phyloP scores from a whole-genome alignment of 2,797 vertebrate genomes.

The Gambusia yucatana region DNA sequence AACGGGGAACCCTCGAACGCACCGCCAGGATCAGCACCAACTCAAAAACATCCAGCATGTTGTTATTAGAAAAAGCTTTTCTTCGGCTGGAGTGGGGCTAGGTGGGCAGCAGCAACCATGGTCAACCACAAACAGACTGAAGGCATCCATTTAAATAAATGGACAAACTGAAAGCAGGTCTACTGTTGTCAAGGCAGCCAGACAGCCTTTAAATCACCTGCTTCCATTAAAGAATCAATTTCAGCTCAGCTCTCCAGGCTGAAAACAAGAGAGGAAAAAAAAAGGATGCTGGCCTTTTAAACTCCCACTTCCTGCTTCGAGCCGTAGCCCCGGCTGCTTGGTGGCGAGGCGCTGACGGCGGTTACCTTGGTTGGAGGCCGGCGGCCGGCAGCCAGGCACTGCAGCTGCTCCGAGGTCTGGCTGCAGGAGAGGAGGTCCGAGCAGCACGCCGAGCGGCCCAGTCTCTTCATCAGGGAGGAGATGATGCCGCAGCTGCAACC shows the following conservation, averaged over 20 bases:
- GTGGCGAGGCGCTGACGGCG: not conserved
- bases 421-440: constrained; percentile 94
- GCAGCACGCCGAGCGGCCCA: constrained; percentile 96
- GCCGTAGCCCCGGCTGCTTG: constrained; percentile 7
- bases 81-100: not conserved
- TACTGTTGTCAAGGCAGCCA: constrained; percentile 86
- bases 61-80: constrained; percentile 62
- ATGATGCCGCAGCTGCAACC: constrained; percentile 98
- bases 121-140: constrained; percentile 79
- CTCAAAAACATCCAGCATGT: constrained; percentile 30
- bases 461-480: constrained; percentile 99
- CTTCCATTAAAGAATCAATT: constrained; percentile 98
- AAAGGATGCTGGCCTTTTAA: constrained; percentile 13
- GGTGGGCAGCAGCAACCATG: constrained; percentile 58
- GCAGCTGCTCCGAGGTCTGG: constrained; percentile 94
- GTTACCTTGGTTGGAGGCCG: constrained; percentile 94
- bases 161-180: constrained; percentile 85
- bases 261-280: constrained; percentile 76
- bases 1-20: constrained; percentile 35
- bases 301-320: constrained; percentile 23
- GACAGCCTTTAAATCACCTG: constrained; percentile 91
- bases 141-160: constrained; percentile 86
- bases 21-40: constrained; percentile 33
- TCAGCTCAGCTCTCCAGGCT: constrained; percentile 85
- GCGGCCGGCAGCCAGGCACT: constrained; percentile 90